These are phyloP conservation scores for Acanthacorydalis orientalis DNA, from an alignment of 2,888 invertebrate genomes.

Conservation along the genomic window DNA sequence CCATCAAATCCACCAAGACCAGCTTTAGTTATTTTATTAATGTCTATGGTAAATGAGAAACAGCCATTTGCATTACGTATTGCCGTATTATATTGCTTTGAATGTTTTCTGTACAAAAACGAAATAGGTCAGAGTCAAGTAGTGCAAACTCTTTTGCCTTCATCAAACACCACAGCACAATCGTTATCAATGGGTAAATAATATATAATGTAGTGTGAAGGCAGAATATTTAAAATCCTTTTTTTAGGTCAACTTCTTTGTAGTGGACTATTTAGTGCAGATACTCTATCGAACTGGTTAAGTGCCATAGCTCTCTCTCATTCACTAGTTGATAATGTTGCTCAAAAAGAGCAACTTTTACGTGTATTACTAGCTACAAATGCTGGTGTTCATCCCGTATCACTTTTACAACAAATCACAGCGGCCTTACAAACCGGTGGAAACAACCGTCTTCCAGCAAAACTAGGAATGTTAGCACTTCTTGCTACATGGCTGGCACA, in stretches of 20 bases:
- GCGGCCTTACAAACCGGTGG: conserved; percentile 49
- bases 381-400: conserved; percentile 68
- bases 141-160: conserved; percentile 83
- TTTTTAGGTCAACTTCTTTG: conserved; percentile 56
- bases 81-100: conserved; percentile 93
- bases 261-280: conserved; percentile 77
- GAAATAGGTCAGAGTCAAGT: conserved; percentile 74
- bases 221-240: too few relatives aligned
- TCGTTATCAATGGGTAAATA: conserved; percentile 48
- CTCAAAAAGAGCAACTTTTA: conserved; percentile 77
- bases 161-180: conserved; percentile 60
- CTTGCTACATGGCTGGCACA: conserved; percentile 75
- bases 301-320: conserved; percentile 83
- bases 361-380: conserved; percentile 80
- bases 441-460: conserved; percentile 21
- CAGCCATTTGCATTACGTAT: conserved; percentile 80
- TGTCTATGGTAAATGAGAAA: conserved; percentile 98
- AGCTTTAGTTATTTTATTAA: conserved; percentile 81
- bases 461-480: conserved; percentile 82
- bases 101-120: conserved; percentile 89
- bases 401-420: conserved; percentile 78
- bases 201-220: too few relatives aligned
- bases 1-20: conserved; percentile 88
- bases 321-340: conserved; percentile 68
- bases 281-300: conserved; percentile 89